These are phyloP conservation scores for Gallinago undulata DNA, from an alignment of 2,113 vertebrate species.

Conservation along the genomic window DNA sequence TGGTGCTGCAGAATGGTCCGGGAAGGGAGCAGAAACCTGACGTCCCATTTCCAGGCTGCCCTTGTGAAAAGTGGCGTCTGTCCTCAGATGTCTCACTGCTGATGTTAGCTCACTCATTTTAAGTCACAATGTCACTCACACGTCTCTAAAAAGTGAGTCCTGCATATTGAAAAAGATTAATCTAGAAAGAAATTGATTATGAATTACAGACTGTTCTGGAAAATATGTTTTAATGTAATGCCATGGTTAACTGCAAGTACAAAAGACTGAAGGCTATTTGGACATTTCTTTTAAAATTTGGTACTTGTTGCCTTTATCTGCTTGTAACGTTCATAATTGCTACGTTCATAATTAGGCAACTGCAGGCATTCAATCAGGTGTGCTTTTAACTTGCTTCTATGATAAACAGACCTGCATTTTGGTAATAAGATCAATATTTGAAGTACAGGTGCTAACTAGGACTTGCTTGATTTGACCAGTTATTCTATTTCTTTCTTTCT, in stretches of 20 bases:
- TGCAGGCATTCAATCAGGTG: neutral
- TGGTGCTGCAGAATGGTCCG: neutral
- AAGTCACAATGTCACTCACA: neutral
- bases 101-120: neutral
- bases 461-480: neutral
- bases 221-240: neutral
- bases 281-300: neutral
- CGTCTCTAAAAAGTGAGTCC: neutral
- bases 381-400: neutral
- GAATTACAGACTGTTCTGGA: neutral
- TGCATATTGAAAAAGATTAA: neutral
- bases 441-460: neutral
- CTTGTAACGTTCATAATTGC: neutral
- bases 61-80: neutral
- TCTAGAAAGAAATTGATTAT: neutral
- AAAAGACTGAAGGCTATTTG: neutral
- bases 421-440: neutral
- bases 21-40: neutral
- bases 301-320: neutral
- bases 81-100: neutral
- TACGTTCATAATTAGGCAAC: neutral
- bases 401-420: conserved; percentile 19
- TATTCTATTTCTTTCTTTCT: neutral
- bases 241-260: neutral
- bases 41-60: neutral